phyloP scores from a whole-genome alignment of 2,797 vertebrate genomes.

The Helarctos malayanus region DNA sequence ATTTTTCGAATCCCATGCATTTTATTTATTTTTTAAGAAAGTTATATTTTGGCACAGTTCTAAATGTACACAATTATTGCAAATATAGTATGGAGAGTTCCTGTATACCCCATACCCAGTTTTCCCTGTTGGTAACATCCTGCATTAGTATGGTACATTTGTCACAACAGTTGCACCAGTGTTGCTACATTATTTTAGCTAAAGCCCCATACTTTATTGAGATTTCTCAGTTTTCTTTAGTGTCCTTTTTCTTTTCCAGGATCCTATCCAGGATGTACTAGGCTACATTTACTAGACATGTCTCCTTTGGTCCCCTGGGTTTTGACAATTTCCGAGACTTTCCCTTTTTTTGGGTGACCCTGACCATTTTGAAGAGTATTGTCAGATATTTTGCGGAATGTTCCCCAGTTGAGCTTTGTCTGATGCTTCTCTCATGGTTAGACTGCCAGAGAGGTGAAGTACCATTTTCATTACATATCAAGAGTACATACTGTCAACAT shows the following conservation, averaged over 20 bases:
- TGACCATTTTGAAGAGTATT: background rate
- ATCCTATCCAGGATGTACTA: background rate
- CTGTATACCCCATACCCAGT: background rate
- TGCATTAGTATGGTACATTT: background rate
- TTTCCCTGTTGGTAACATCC: background rate
- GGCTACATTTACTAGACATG: background rate
- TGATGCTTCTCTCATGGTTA: background rate
- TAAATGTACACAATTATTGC: background rate
- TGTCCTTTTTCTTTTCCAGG: background rate
- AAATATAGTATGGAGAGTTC: background rate
- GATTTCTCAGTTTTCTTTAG: background rate
- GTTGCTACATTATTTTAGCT: background rate
- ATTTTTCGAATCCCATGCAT: background rate
- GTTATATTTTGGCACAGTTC: background rate
- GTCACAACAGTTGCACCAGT: background rate
- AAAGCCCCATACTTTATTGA: background rate
- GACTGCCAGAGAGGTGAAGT: background rate
- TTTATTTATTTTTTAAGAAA: background rate
- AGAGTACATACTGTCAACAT: background rate
- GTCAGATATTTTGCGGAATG: background rate
- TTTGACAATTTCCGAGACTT: background rate
- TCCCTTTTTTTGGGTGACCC: background rate
- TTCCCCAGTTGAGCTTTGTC: background rate
- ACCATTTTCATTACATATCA: background rate
- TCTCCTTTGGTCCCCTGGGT: background rate